phyloP scores from a whole-genome alignment of 2,888 invertebrate species.

The Teleiodes luculella region DNA sequence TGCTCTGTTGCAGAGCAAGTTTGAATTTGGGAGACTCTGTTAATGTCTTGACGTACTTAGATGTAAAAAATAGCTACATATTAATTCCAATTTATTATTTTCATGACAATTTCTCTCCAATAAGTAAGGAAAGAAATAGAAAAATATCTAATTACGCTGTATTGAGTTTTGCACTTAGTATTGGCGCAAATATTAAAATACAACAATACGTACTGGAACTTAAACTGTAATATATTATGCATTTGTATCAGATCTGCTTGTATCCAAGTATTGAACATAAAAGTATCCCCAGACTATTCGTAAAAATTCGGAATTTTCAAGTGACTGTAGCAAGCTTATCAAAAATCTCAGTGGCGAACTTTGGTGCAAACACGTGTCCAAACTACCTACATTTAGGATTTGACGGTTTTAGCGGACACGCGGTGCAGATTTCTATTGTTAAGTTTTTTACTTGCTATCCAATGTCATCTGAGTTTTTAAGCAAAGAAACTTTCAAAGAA shows the following conservation, averaged over 20 bases:
- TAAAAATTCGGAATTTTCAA: neutral
- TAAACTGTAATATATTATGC: no score
- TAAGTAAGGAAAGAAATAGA: no score
- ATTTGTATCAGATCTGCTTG: no score
- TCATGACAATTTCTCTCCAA: no score
- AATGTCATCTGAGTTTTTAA: neutral
- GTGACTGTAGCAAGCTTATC: conserved; percentile 22
- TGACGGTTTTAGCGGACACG: neutral
- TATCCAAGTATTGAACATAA: no score
- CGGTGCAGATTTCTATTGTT: neutral
- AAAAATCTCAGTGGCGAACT: no score
- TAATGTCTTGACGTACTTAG: neutral
- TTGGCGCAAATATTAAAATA: no score
- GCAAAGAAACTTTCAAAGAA: neutral
- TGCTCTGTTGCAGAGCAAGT: neutral
- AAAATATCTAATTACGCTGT: no score
- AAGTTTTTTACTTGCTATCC: neutral
- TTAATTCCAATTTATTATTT: no score
- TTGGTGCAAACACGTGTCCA: conserved; percentile 1
- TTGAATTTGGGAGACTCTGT: conserved; percentile 1
- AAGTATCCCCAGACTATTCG: neutral
- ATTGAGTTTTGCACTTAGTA: no score
- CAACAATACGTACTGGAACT: no score
- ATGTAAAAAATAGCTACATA: neutral
- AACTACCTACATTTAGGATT: neutral